These are phyloP conservation scores for Philopotamus ludificatus DNA, from an alignment of 1,140 invertebrate species.

Conservation along the genomic window DNA sequence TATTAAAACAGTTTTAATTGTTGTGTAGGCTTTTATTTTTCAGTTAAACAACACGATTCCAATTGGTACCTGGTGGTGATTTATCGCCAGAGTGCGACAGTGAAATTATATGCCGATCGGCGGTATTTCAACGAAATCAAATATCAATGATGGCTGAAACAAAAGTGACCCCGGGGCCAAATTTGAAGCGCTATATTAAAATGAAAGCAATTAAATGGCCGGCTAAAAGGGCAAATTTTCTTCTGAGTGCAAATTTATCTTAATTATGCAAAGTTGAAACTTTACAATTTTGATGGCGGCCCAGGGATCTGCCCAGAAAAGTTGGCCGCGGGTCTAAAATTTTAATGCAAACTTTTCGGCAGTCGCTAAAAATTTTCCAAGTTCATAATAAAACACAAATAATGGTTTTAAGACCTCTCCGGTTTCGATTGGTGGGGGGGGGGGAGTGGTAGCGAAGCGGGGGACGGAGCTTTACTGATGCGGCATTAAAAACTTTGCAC, in stretches of 20 bases:
- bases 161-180: not conserved
- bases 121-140: no score
- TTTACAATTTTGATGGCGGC: conserved; percentile 34
- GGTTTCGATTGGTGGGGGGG: not conserved
- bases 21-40: no score
- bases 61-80: no score
- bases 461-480: not conserved
- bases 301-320: conserved; percentile 32
- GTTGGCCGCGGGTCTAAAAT: conserved; percentile 30
- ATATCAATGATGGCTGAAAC: not conserved
- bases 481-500: not conserved
- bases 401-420: conserved; percentile 11
- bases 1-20: no score
- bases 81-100: no score
- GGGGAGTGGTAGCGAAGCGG: no score
- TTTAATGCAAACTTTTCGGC: conserved; percentile 34
- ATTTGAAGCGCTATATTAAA: conserved; percentile 16
- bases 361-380: conserved; percentile 23
- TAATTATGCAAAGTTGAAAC: conserved; percentile 39
- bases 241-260: conserved; percentile 39
- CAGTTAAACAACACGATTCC: no score
- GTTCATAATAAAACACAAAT: conserved; percentile 38
- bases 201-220: conserved; percentile 34
- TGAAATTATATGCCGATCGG: not conserved
- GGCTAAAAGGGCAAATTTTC: conserved; percentile 37